Evolutionary conservation across 1,140 invertebrate genomes (phyloP).

Genomic region (Drosophila malerkotliana): DNA sequence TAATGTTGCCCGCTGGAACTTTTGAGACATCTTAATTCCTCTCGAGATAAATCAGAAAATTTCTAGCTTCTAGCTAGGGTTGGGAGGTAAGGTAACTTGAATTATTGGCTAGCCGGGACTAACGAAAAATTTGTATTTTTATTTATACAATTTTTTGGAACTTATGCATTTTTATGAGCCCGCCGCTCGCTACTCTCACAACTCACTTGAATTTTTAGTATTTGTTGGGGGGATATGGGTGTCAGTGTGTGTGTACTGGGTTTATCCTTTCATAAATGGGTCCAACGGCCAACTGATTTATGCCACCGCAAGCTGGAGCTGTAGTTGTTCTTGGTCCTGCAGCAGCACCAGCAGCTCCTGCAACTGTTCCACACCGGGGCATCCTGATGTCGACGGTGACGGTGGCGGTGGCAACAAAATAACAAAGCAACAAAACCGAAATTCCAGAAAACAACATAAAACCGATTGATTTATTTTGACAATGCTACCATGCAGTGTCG

Average conservation of each 20-base stretch:
- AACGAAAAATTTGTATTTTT: constrained; percentile 68
- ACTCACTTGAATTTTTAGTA: constrained; percentile 1
- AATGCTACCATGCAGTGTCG: constrained; percentile 68
- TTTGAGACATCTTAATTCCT: constrained; percentile 81
- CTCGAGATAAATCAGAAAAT: constrained; percentile 75
- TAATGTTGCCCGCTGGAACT: constrained; percentile 64
- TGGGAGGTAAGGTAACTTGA: not conserved
- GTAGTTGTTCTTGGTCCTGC: constrained; percentile 27
- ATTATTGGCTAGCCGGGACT: constrained; percentile 1
- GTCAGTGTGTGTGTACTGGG: constrained; percentile 40
- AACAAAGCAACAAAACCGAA: constrained; percentile 77
- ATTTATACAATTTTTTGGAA: constrained; percentile 61
- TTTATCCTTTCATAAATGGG: constrained; percentile 81
- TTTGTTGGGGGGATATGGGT: constrained; percentile 3
- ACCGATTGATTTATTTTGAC: constrained; percentile 83
- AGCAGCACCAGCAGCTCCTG: constrained; percentile 12
- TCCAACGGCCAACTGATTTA: constrained; percentile 75
- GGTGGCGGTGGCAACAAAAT: constrained; percentile 54
- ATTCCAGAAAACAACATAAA: constrained; percentile 82
- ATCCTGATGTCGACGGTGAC: constrained; percentile 53
- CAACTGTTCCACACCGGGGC: constrained; percentile 50
- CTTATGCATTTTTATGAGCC: constrained; percentile 74
- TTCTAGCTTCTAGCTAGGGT: constrained; percentile 3
- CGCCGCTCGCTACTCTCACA: not conserved
- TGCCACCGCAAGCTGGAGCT: constrained; percentile 73